Conservation (phyloP, 2,797 vertebrate species). For the Sebastes jordani region DNA sequence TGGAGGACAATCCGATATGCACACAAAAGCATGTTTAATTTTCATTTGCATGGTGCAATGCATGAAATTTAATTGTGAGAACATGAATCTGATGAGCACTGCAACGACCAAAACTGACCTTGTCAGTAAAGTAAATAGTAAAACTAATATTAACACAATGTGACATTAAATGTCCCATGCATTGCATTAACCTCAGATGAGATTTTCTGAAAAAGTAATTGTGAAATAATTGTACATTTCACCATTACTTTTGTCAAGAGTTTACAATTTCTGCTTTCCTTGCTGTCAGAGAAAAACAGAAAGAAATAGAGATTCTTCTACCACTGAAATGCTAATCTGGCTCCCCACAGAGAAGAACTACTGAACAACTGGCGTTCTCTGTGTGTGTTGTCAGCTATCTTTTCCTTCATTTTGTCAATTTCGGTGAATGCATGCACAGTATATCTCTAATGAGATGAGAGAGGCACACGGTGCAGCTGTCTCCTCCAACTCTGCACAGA, state of each 20-base stretch:
- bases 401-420: conserved; percentile 18
- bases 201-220: background rate
- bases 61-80: conserved; percentile 19
- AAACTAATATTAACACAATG: background rate
- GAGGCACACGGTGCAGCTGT: conserved; percentile 53
- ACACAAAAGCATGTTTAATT: conserved; percentile 23
- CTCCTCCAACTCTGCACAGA: conserved; percentile 47
- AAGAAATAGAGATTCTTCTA: background rate
- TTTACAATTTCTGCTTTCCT: background rate
- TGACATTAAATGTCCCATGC: background rate
- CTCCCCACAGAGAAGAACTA: background rate
- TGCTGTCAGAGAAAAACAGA: background rate
- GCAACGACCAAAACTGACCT: background rate
- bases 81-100: conserved; percentile 1
- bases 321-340: conserved; percentile 15
- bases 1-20: background rate
- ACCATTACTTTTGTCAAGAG: background rate
- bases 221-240: background rate
- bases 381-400: conserved; percentile 3
- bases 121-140: background rate
- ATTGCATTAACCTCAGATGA: background rate
- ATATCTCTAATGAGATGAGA: conserved; percentile 51
- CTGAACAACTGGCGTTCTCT: conserved; percentile 2
- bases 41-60: conserved; percentile 13
- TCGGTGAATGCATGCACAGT: conserved; percentile 28